Percentiles rank a stretch among this genome's conserved stretches.
Evolutionary conservation across 2,888 invertebrate species (phyloP).

Genomic region (Calliphora vomitoria): DNA sequence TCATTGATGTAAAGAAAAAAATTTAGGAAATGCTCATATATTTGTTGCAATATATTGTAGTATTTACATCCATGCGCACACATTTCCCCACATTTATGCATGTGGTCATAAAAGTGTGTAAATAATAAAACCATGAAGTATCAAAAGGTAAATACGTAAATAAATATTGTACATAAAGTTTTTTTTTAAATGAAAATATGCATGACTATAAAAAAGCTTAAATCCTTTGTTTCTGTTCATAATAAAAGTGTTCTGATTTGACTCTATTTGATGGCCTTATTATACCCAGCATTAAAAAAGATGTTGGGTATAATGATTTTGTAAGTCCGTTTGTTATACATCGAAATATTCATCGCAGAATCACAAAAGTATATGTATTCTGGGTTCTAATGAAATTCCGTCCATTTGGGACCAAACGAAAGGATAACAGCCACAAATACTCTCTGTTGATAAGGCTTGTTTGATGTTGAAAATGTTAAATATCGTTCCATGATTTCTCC

Average conservation of each 20-base stretch:
- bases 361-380: too few relatives aligned
- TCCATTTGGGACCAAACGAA: too few relatives aligned
- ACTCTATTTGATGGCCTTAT: not conserved
- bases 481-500: too few relatives aligned
- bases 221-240: not conserved
- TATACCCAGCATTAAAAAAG: not conserved
- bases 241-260: conserved; percentile 5
- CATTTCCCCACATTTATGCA: not conserved
- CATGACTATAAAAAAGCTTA: not conserved
- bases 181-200: not conserved
- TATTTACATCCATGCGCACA: not conserved
- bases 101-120: not conserved
- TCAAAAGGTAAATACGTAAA: conserved; percentile 6
- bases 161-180: not conserved
- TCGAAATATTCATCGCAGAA: too few relatives aligned
- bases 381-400: too few relatives aligned
- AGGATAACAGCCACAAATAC: too few relatives aligned
- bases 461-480: too few relatives aligned
- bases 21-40: too few relatives aligned
- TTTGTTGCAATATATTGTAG: too few relatives aligned
- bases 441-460: too few relatives aligned
- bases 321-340: too few relatives aligned
- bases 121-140: not conserved
- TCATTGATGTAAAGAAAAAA: too few relatives aligned
- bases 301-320: not conserved